Evolutionary conservation across 53 echinoderm and acorn worm species (phyloP), one percentile per base, ranked within the genome.

Genomic region (Glandiceps talaboti): DNA sequence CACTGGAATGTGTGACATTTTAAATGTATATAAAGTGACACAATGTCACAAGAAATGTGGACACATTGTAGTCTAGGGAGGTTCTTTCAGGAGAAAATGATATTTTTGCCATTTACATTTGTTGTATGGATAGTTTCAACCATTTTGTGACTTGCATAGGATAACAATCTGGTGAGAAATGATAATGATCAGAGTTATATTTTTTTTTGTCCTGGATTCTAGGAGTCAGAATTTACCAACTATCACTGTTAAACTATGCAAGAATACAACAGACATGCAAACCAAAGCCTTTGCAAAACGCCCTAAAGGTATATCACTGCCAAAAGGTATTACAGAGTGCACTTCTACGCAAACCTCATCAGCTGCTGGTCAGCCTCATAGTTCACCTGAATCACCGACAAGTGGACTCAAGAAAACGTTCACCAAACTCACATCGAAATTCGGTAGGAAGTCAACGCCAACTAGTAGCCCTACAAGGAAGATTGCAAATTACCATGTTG

Each of bases 181-280:
- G n/a, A n/a, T n/a, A n/a, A n/a, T n/a, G n/a, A n/a, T n/a, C n/a
- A n/a, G n/a, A n/a, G n/a, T n/a, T n/a, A 27, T 72, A 33, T 72
- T 45, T 77, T 6, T 33, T 0, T 73, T n/a, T 29, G 83, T 33
- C 81, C 27, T 33, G 28, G 33, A 30, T 1, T 76, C 29, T 31
- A 92, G 92, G 75, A 80, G 81, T 72, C 81, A 79, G 0, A 64
- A 78, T 25, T 82, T 92, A 33, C 92, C 92, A 33, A 76, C 82
- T 32, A 90, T 92, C 75, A 82, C 87, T 83, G 84, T 92, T 77
- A 92, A 92, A 31, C 85, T 92, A 28, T 82, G 90, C 72, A 82
- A 87, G 73, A 80, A 80, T 33, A 25, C 32, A 10, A 28, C 30
- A 14, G 79, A 78, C 1, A 30, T 27, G 6, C 81, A 82, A 76